Evolutionary conservation across 2,888 invertebrate species (phyloP).

Genomic region (Brachypterus glaber): DNA sequence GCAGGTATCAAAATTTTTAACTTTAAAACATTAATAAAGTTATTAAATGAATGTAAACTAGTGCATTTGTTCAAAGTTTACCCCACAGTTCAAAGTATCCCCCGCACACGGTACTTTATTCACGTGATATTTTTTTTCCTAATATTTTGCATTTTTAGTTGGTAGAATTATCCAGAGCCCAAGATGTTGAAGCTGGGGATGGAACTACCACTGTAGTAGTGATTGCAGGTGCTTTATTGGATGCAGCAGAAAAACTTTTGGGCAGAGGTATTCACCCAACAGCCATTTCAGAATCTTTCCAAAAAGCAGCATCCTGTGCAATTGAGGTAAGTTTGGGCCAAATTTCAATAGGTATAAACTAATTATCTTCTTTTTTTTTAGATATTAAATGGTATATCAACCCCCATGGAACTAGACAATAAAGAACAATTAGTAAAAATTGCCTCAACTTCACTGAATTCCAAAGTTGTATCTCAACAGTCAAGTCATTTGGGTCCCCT

Average conservation of each 20-base stretch:
- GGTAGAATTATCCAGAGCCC: conserved; percentile 95
- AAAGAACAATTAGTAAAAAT: conserved; percentile 82
- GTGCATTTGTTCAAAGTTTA: too few relatives aligned
- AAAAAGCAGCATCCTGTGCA: conserved; percentile 69
- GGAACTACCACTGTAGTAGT: conserved; percentile 99
- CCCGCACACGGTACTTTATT: too few relatives aligned
- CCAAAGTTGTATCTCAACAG: conserved; percentile 98
- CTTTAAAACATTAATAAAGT: too few relatives aligned
- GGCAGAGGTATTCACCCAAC: conserved; percentile 96
- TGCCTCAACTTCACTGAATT: conserved; percentile 96
- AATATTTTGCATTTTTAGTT: conserved; percentile 49
- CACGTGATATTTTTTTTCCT: background rate
- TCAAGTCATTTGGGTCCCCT: conserved; percentile 91
- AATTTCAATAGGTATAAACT: conserved; percentile 4
- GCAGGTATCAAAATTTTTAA: too few relatives aligned
- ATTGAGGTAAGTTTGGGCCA: conserved; percentile 42
- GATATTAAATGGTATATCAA: conserved; percentile 76
- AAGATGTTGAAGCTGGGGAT: conserved; percentile 98
- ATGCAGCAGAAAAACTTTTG: conserved; percentile 86
- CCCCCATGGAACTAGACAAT: conserved; percentile 76
- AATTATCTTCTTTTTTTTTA: conserved; percentile 15
- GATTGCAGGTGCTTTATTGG: conserved; percentile 90
- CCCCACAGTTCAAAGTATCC: too few relatives aligned
- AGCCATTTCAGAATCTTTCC: conserved; percentile 93
- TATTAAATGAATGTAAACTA: too few relatives aligned